Evolutionary conservation across 2,797 vertebrate species (phyloP).

Genomic region (Siniperca scherzeri): DNA sequence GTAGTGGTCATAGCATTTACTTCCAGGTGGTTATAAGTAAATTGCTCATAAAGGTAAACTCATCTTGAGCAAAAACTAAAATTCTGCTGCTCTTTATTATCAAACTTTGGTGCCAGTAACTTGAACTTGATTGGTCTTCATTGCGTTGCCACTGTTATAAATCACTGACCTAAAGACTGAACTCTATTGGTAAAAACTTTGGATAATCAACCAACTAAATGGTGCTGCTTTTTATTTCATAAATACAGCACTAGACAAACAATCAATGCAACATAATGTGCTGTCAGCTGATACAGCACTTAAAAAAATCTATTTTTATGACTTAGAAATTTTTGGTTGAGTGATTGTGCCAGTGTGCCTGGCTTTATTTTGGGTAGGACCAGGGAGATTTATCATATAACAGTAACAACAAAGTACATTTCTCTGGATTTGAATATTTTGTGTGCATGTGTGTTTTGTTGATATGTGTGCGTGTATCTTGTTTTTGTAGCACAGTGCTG

Average conservation of each 20-base stretch:
- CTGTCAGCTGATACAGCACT: constrained; percentile 49
- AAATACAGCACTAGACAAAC: constrained; percentile 64
- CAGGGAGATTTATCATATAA: constrained; percentile 33
- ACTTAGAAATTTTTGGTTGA: constrained; percentile 34
- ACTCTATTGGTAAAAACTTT: constrained; percentile 48
- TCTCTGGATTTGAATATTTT: constrained; percentile 13
- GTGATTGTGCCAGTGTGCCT: constrained; percentile 45
- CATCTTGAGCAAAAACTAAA: constrained; percentile 22
- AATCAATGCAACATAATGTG: constrained; percentile 66
- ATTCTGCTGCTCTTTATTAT: constrained; percentile 25
- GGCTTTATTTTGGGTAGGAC: constrained; percentile 32
- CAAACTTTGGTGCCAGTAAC: constrained; percentile 26
- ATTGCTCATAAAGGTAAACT: background rate
- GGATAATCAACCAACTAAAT: constrained; percentile 68
- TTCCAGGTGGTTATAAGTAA: constrained; percentile 2
- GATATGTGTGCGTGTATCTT: constrained; percentile 20
- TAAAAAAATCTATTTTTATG: constrained; percentile 69
- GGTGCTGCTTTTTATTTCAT: constrained; percentile 76
- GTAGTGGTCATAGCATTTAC: background rate
- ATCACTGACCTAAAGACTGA: constrained; percentile 40
- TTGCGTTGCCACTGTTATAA: constrained; percentile 18
- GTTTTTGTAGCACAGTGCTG: constrained; percentile 35
- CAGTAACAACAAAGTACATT: constrained; percentile 17
- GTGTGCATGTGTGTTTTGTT: constrained; percentile 17
- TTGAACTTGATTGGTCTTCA: constrained; percentile 1